A percentile compares a stretch with the other conserved stretches of the same genome.
Evolutionary conservation across 2,113 vertebrate genomes (phyloP).

Genomic region (Protobothrops flavoviridis): DNA sequence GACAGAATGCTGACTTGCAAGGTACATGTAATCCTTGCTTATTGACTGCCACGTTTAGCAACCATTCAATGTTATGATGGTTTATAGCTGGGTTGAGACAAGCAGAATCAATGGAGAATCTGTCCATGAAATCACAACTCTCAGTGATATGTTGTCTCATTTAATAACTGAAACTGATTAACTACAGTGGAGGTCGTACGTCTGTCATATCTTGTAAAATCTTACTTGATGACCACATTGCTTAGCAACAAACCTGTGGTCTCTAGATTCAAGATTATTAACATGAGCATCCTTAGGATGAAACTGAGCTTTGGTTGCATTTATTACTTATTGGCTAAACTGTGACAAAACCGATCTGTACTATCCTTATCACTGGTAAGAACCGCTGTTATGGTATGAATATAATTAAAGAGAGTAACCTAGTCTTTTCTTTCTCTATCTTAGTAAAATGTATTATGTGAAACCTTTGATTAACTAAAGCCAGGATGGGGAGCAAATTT

Average conservation of each 20-base stretch:
- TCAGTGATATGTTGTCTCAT: background rate
- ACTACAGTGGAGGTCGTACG: background rate
- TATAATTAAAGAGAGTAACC: background rate
- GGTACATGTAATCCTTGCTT: background rate
- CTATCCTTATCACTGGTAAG: background rate
- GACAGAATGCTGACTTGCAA: background rate
- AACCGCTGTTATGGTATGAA: background rate
- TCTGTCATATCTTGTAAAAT: background rate
- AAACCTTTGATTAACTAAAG: background rate
- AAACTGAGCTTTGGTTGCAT: background rate
- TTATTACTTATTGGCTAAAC: background rate
- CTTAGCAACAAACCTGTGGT: background rate
- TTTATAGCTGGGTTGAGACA: background rate
- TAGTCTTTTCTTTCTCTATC: background rate
- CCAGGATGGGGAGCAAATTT: background rate
- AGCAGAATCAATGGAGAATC: background rate
- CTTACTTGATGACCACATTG: background rate
- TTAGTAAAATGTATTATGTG: background rate
- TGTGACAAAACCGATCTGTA: background rate
- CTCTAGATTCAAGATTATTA: background rate
- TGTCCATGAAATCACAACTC: background rate
- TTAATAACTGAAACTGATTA: background rate
- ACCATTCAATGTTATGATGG: background rate
- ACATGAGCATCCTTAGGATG: background rate
- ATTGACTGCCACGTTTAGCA: background rate